Percentiles rank a stretch among this genome's conserved stretches.
phyloP scores from a whole-genome alignment of 2,888 invertebrate genomes.

The Drosophila kuntzei region DNA sequence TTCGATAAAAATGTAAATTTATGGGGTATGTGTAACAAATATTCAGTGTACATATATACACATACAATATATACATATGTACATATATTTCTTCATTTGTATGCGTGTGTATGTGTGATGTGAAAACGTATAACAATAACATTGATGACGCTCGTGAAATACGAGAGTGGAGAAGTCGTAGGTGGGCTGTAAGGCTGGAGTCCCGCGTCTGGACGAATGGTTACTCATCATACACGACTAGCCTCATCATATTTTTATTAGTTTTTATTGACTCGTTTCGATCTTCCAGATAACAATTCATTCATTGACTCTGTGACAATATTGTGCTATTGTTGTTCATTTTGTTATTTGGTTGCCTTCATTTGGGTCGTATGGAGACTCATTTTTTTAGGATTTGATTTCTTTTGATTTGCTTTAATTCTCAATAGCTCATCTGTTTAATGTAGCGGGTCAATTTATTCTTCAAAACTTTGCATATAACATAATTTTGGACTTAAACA shows the following conservation, averaged over 20 bases:
- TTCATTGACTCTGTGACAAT: slow-evolving; percentile 51
- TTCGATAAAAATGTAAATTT: slow-evolving; percentile 83
- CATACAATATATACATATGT: slow-evolving; percentile 1
- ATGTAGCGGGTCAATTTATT: slow-evolving; percentile 60
- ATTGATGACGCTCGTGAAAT: slow-evolving; percentile 52
- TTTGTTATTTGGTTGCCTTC: slow-evolving; percentile 41
- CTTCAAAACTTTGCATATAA: slow-evolving; percentile 56
- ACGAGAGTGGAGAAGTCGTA: background rate
- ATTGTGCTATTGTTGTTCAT: slow-evolving; percentile 33
- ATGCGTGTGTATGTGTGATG: slow-evolving; percentile 26
- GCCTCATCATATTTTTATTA: slow-evolving; percentile 70
- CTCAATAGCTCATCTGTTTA: slow-evolving; percentile 41
- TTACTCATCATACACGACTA: slow-evolving; percentile 58
- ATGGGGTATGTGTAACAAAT: slow-evolving; percentile 77
- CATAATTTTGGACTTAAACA: slow-evolving; percentile 11
- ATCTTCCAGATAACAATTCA: slow-evolving; percentile 64
- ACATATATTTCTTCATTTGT: background rate
- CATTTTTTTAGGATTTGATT: slow-evolving; percentile 49
- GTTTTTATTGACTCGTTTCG: slow-evolving; percentile 71
- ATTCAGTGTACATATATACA: slow-evolving; percentile 37
- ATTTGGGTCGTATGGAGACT: slow-evolving; percentile 9
- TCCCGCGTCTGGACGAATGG: slow-evolving; percentile 4
- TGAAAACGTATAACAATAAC: slow-evolving; percentile 66
- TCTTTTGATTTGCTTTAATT: slow-evolving; percentile 2
- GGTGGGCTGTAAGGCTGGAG: background rate